phyloP scores from a whole-genome alignment of 2,797 vertebrate species.

The Poeciliopsis infans region DNA sequence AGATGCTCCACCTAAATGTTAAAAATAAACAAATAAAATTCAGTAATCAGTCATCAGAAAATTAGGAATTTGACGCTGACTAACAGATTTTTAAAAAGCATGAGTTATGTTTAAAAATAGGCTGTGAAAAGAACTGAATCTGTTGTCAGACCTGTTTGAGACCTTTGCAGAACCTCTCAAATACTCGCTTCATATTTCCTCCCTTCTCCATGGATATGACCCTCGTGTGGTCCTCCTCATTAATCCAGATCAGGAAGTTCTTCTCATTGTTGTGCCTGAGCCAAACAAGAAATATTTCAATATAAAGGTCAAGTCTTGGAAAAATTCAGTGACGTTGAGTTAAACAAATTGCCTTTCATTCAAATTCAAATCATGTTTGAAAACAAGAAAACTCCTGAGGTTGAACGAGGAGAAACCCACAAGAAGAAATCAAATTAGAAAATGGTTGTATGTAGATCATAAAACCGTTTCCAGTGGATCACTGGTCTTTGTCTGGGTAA shows the following conservation, averaged over 20 bases:
- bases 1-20: slow-evolving; percentile 86
- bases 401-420: neutral
- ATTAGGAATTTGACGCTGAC: neutral
- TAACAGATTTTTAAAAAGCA: neutral
- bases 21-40: neutral
- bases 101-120: neutral
- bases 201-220: slow-evolving; percentile 97
- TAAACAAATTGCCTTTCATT: neutral
- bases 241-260: slow-evolving; percentile 94
- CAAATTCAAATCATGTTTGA: neutral
- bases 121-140: neutral
- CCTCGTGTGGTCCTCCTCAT: slow-evolving; percentile 94
- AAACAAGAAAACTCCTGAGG: neutral
- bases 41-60: neutral
- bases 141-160: slow-evolving; percentile 84
- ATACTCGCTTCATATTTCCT: slow-evolving; percentile 94
- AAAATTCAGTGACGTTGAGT: neutral
- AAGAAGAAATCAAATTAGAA: neutral
- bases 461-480: neutral
- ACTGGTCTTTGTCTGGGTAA: neutral
- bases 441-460: neutral
- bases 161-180: slow-evolving; percentile 92
- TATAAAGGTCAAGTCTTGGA: neutral
- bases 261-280: slow-evolving; percentile 91
- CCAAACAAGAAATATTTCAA: neutral